Conservation (phyloP, 1,140 invertebrate species). For the Platorchestia sp. region DNA sequence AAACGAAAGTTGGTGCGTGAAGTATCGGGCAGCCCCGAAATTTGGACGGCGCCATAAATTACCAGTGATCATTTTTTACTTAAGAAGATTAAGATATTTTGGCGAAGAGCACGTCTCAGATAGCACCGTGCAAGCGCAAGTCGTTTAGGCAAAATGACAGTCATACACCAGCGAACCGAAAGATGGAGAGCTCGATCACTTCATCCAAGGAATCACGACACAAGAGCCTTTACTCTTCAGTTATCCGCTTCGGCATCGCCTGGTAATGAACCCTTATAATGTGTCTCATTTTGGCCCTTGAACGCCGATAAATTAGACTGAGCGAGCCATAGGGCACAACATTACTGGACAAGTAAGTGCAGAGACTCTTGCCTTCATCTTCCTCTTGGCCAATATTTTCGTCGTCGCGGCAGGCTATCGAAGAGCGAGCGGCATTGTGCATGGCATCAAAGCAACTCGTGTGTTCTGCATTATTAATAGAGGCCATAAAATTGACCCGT, state of each 20-base stretch:
- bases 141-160: background rate
- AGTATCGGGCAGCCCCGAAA: background rate
- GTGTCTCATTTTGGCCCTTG: slow-evolving; percentile 37
- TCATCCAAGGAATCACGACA: background rate
- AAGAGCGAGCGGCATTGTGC: slow-evolving; percentile 19
- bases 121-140: background rate
- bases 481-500: slow-evolving; percentile 42
- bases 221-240: background rate
- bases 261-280: slow-evolving; percentile 9
- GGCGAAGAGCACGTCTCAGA: background rate
- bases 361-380: background rate
- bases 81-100: background rate
- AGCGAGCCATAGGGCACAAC: slow-evolving; percentile 15
- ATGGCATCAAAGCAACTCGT: slow-evolving; percentile 35
- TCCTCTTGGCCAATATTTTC: background rate
- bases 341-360: slow-evolving; percentile 34
- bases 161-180: background rate
- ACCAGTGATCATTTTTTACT: background rate
- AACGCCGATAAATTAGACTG: slow-evolving; percentile 12
- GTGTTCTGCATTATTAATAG: slow-evolving; percentile 32
- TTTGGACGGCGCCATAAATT: background rate
- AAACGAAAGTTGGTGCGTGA: background rate
- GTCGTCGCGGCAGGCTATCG: background rate
- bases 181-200: background rate
- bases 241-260: background rate